A percentile compares a stretch with the other conserved stretches of the same genome.
Evolutionary conservation across 2,797 vertebrate species (phyloP).

Genomic region (Lutjanus argentimaculatus): DNA sequence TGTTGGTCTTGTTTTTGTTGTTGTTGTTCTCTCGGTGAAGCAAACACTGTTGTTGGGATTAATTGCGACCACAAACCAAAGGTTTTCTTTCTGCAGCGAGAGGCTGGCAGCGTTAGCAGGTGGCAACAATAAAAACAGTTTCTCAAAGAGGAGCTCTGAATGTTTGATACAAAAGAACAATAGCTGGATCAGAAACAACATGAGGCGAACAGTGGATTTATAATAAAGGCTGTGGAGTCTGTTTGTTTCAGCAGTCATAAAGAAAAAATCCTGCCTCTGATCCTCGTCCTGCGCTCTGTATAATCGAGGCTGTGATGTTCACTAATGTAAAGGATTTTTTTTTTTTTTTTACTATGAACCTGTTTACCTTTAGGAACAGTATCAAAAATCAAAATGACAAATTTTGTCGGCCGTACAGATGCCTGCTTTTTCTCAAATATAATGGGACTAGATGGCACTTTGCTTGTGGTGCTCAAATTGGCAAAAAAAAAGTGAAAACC

Average conservation of each 20-base stretch:
- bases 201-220: not conserved
- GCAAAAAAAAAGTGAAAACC: too few species aligned
- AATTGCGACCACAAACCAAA: slow-evolving; percentile 32
- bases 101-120: slow-evolving; percentile 10
- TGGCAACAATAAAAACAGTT: not conserved
- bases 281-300: not conserved
- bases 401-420: too few species aligned
- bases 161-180: slow-evolving; percentile 3
- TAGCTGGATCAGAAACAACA: slow-evolving; percentile 4
- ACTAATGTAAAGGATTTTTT: not conserved
- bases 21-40: slow-evolving; percentile 17
- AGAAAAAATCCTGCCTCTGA: not conserved
- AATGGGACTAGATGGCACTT: too few species aligned
- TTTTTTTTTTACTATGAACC: not conserved
- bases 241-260: not conserved
- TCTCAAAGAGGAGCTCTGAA: not conserved
- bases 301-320: not conserved
- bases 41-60: slow-evolving; percentile 39
- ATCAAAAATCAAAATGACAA: too few species aligned
- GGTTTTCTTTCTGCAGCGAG: slow-evolving; percentile 7
- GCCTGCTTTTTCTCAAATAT: too few species aligned
- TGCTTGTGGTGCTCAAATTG: too few species aligned
- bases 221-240: not conserved
- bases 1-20: slow-evolving; percentile 20
- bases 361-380: not conserved